phyloP scores from a whole-genome alignment of 2,797 vertebrate genomes.

The Agapornis canus region DNA sequence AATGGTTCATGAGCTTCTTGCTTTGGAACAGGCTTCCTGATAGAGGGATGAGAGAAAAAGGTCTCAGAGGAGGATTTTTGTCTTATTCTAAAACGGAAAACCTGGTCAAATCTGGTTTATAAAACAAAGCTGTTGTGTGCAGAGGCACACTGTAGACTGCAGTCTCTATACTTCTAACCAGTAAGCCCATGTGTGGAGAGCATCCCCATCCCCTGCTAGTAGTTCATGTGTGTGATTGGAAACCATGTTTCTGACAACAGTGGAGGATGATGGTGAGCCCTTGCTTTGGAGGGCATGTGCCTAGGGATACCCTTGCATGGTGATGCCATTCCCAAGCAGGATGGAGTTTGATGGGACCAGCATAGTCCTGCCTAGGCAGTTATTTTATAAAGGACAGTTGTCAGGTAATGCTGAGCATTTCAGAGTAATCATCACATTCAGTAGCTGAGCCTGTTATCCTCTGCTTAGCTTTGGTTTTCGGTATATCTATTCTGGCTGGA shows the following conservation, averaged over 20 bases:
- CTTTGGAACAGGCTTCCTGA: background rate
- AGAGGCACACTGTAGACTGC: background rate
- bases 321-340: background rate
- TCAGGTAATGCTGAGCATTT: background rate
- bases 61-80: background rate
- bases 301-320: background rate
- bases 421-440: background rate
- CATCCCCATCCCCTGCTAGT: background rate
- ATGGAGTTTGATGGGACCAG: background rate
- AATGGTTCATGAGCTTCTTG: background rate
- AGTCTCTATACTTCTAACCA: background rate
- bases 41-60: background rate
- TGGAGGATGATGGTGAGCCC: background rate
- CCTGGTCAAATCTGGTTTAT: background rate
- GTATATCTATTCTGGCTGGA: background rate
- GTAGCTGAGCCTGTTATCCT: background rate
- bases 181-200: background rate
- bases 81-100: background rate
- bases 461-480: background rate
- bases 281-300: accelerated
- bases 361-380: background rate
- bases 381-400: background rate
- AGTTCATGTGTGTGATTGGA: background rate
- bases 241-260: background rate
- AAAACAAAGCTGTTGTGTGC: background rate